These are phyloP conservation scores for Arrhopalites spinosus DNA, from an alignment of 2,888 invertebrate species.

Conservation along the genomic window DNA sequence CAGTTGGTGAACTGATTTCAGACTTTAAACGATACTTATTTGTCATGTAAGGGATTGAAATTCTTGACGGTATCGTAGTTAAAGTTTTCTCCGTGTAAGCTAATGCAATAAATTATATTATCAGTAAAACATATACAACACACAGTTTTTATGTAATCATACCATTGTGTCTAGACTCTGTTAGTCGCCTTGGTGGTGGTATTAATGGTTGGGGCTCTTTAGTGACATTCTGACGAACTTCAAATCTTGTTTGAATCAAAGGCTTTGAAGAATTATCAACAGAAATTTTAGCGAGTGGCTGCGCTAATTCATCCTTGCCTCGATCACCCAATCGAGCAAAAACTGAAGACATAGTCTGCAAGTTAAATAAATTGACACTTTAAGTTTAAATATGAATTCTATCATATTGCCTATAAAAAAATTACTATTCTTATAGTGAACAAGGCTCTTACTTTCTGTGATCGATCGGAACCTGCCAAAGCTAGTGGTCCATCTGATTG, in stretches of 20 bases:
- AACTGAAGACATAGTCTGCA: constrained; percentile 45
- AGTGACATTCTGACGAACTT: neutral
- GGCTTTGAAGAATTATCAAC: neutral
- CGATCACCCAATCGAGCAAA: constrained; percentile 49
- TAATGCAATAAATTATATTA: neutral
- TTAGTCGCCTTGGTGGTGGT: neutral
- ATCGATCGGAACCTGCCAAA: too few species aligned
- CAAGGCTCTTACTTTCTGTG: too few species aligned
- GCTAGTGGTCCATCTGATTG: neutral
- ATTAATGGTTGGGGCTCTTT: neutral
- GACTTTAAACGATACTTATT: neutral
- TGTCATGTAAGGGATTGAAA: constrained; percentile 29
- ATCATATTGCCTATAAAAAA: neutral
- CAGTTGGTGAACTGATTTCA: constrained; percentile 1
- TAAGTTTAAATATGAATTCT: neutral
- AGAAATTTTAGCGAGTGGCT: neutral
- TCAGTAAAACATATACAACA: neutral
- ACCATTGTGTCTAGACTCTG: neutral
- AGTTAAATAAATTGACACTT: constrained; percentile 9
- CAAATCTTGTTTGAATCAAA: neutral
- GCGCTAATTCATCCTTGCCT: neutral
- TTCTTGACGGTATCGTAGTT: constrained; percentile 37
- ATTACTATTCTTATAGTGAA: neutral
- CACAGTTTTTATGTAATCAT: neutral
- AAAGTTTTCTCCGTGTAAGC: constrained; percentile 38